Evolutionary conservation across 2,113 vertebrate genomes (phyloP).

Genomic region (Greenwoodochromis staneri): DNA sequence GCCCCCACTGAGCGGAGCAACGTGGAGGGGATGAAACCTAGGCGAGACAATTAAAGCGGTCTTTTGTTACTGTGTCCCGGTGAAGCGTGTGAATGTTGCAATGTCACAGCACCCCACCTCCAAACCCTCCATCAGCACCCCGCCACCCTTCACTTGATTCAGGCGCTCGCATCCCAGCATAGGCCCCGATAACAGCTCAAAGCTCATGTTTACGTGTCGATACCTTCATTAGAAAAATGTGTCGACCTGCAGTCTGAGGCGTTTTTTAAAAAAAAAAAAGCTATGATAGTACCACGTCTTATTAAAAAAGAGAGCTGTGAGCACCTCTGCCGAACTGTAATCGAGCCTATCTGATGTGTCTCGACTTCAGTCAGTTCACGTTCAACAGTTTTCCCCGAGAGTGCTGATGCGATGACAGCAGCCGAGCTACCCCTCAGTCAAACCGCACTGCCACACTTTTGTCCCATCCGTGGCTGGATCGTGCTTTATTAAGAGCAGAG

Average conservation of each 20-base stretch:
- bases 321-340: not conserved
- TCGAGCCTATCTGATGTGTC: not conserved
- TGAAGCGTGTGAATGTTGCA: slow-evolving; percentile 47
- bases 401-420: not conserved
- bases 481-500: not conserved
- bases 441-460: not conserved
- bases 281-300: not conserved
- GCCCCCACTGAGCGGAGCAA: not conserved
- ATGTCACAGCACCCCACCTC: slow-evolving; percentile 31
- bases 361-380: not conserved
- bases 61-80: slow-evolving; percentile 37
- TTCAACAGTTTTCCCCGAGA: not conserved
- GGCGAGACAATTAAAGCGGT: slow-evolving; percentile 19
- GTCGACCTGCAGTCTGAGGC: not conserved
- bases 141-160: not conserved
- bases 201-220: not conserved
- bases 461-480: not conserved
- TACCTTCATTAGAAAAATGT: not conserved
- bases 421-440: not conserved
- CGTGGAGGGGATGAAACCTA: slow-evolving; percentile 18
- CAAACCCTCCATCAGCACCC: not conserved
- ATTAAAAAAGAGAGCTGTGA: not conserved
- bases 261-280: too few species aligned
- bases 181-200: slow-evolving; percentile 6
- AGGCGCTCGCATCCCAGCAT: not conserved